Evolutionary conservation across 64 coral and sea anemone species (phyloP).

Genomic region (Dendronephthya gigantea): DNA sequence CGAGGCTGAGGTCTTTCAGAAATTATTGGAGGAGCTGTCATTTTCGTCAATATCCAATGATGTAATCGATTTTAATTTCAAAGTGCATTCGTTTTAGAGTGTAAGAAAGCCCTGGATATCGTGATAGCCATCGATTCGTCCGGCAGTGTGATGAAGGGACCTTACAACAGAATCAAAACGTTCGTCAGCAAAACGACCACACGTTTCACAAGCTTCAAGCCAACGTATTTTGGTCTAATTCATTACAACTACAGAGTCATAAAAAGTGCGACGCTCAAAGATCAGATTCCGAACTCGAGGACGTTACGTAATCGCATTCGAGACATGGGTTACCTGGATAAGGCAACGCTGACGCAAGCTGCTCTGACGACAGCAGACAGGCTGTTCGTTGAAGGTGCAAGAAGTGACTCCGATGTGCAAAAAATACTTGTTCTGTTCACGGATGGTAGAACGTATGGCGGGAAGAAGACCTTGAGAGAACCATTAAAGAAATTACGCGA

Average conservation of each 20-base stretch:
- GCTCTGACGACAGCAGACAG: neutral
- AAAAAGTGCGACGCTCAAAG: neutral
- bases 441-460: conserved; percentile 2
- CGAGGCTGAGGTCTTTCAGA: too few relatives aligned
- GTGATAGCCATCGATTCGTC: neutral
- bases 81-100: neutral
- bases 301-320: neutral
- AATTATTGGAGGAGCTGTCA: neutral
- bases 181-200: neutral
- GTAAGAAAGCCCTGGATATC: neutral
- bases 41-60: neutral
- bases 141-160: neutral
- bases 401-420: neutral
- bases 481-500: neutral
- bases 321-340: neutral
- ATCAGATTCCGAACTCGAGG: neutral
- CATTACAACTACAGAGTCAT: neutral
- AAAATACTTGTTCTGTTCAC: neutral
- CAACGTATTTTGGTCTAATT: neutral
- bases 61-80: neutral
- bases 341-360: neutral
- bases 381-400: neutral
- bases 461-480: neutral
- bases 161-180: neutral
- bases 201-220: neutral